Percentiles rank a stretch among this genome's conserved stretches.
Evolutionary conservation across 2,888 invertebrate genomes (phyloP).

Genomic region (Hemistola chrysoprasaria): DNA sequence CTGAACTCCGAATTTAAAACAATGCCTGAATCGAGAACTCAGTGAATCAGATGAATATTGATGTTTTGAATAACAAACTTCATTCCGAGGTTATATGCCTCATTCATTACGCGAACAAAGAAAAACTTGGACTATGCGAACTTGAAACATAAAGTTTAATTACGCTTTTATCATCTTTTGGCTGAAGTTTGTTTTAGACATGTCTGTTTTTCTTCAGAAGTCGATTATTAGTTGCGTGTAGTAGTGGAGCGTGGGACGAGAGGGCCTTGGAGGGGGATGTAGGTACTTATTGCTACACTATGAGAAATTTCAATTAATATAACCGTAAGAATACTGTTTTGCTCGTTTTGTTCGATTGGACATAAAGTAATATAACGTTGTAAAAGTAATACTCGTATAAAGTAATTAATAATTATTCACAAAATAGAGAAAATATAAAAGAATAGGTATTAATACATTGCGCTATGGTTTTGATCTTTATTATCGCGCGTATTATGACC

Average conservation of each 20-base stretch:
- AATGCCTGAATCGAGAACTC: background rate
- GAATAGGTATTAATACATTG: too few species aligned
- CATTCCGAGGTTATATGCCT: conserved; percentile 21
- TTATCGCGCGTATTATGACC: too few species aligned
- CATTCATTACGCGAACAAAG: conserved; percentile 27
- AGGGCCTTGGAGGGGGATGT: too few species aligned
- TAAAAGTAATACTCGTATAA: too few species aligned
- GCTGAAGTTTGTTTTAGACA: conserved; percentile 28
- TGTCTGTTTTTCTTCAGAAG: conserved; percentile 22
- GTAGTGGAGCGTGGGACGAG: background rate
- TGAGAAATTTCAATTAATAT: too few species aligned
- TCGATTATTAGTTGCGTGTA: conserved; percentile 14
- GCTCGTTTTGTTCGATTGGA: too few species aligned
- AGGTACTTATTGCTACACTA: too few species aligned
- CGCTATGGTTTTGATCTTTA: too few species aligned
- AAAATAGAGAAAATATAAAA: too few species aligned
- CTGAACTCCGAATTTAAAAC: conserved; percentile 4
- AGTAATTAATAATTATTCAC: too few species aligned
- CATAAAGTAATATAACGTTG: too few species aligned
- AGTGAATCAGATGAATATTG: conserved; percentile 9
- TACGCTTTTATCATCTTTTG: conserved; percentile 32
- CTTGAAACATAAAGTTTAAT: conserved; percentile 25
- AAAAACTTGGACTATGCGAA: conserved; percentile 28
- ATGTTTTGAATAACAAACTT: conserved; percentile 24
- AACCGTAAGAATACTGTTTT: too few species aligned